Conservation (phyloP, 1,140 invertebrate species). For the Apocrypta bakeri region DNA sequence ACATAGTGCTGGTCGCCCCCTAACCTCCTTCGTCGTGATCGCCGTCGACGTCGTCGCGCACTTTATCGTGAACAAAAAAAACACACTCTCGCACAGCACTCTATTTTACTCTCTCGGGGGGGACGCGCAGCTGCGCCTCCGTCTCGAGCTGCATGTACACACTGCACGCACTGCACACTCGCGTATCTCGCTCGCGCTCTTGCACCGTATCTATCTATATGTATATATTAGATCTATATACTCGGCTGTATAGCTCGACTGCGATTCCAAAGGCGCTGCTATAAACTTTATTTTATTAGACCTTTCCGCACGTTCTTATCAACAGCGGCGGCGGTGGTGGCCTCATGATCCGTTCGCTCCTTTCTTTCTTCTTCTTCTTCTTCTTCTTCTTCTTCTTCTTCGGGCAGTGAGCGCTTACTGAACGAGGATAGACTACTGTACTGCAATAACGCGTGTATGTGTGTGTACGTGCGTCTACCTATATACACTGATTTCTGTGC, state of each 20-base stretch:
- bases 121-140: neutral
- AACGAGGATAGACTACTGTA: too few relatives aligned
- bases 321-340: neutral
- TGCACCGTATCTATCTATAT: neutral
- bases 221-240: neutral
- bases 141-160: neutral
- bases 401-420: too few relatives aligned
- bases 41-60: neutral
- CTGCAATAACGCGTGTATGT: too few relatives aligned
- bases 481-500: neutral
- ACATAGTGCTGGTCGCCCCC: constrained; percentile 66
- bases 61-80: constrained; percentile 40
- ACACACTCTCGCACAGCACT: neutral
- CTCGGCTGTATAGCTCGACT: constrained; percentile 12
- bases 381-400: neutral
- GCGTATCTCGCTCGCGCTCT: neutral
- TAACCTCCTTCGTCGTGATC: neutral
- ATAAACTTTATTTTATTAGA: neutral
- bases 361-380: constrained; percentile 23
- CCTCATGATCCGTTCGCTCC: constrained; percentile 31
- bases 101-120: neutral
- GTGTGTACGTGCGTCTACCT: too few relatives aligned
- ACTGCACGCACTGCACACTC: constrained; percentile 22
- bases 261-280: too few relatives aligned
- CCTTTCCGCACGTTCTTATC: neutral